These are phyloP conservation scores for Trachelipus rathkii DNA, from an alignment of 1,140 invertebrate genomes.

Conservation along the genomic window DNA sequence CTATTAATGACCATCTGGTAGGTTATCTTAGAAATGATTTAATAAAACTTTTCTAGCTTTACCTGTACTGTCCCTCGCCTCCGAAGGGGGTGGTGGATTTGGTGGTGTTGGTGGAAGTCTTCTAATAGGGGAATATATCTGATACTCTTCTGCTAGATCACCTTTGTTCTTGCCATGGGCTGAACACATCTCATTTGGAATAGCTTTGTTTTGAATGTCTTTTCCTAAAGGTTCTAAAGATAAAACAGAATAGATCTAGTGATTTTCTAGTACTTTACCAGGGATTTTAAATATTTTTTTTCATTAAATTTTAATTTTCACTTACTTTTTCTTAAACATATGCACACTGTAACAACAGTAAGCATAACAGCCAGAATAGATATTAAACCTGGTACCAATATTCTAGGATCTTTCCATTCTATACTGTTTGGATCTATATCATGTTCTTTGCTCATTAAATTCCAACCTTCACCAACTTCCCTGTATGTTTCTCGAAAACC, in stretches of 20 bases:
- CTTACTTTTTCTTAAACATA: slow-evolving; percentile 64
- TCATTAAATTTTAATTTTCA: slow-evolving; percentile 34
- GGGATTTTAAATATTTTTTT: no score
- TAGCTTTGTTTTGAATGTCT: background rate
- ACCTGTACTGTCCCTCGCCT: background rate
- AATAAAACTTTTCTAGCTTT: no score
- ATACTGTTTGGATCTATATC: background rate
- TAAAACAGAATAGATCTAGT: background rate
- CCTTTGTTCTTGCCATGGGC: background rate
- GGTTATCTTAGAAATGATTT: no score
- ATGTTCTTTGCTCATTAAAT: background rate
- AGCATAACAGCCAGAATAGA: slow-evolving; percentile 60
- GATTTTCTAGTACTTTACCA: background rate
- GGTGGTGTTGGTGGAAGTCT: background rate
- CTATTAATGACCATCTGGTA: no score
- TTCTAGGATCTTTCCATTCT: slow-evolving; percentile 52
- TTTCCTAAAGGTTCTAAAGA: background rate
- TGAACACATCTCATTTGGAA: background rate
- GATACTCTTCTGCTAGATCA: background rate
- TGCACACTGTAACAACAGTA: slow-evolving; percentile 58
- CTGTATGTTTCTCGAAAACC: background rate
- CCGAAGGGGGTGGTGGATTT: background rate
- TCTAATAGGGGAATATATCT: background rate
- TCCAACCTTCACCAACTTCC: background rate
- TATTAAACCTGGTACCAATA: slow-evolving; percentile 66